Evolutionary conservation across 2,797 vertebrate genomes (phyloP).

Genomic region (Euphonia xanthogaster): DNA sequence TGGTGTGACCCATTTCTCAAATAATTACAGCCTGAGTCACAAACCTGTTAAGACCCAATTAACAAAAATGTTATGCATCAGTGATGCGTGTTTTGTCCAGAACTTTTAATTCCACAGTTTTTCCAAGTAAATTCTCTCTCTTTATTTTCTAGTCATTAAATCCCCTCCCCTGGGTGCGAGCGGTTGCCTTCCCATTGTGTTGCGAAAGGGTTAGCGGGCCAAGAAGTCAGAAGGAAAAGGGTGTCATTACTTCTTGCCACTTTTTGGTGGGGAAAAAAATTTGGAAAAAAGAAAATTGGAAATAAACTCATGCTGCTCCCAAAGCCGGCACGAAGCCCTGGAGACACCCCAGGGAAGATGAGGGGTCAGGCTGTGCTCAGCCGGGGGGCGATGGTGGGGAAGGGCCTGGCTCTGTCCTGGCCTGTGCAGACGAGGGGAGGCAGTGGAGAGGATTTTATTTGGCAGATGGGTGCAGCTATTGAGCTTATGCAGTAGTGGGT

Average conservation of each 20-base stretch:
- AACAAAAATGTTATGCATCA: slow-evolving; percentile 80
- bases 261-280: not conserved
- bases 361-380: not conserved
- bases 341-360: not conserved
- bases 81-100: slow-evolving; percentile 77
- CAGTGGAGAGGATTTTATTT: slow-evolving; percentile 51
- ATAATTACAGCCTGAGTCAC: slow-evolving; percentile 74
- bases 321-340: not conserved
- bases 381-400: not conserved
- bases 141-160: slow-evolving; percentile 80
- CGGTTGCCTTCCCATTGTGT: slow-evolving; percentile 67
- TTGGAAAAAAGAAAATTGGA: not conserved
- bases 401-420: not conserved
- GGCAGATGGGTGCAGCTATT: slow-evolving; percentile 69
- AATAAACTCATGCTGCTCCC: not conserved
- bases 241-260: slow-evolving; percentile 36
- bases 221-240: slow-evolving; percentile 60
- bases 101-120: slow-evolving; percentile 78
- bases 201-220: slow-evolving; percentile 71
- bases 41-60: slow-evolving; percentile 83
- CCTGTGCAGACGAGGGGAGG: slow-evolving; percentile 17
- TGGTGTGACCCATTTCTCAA: slow-evolving; percentile 76
- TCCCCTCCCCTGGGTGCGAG: slow-evolving; percentile 76
- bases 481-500: slow-evolving; percentile 63
- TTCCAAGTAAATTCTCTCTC: slow-evolving; percentile 78